phyloP scores from a whole-genome alignment of 2,888 invertebrate genomes.

The Meiosimyza platycephala region DNA sequence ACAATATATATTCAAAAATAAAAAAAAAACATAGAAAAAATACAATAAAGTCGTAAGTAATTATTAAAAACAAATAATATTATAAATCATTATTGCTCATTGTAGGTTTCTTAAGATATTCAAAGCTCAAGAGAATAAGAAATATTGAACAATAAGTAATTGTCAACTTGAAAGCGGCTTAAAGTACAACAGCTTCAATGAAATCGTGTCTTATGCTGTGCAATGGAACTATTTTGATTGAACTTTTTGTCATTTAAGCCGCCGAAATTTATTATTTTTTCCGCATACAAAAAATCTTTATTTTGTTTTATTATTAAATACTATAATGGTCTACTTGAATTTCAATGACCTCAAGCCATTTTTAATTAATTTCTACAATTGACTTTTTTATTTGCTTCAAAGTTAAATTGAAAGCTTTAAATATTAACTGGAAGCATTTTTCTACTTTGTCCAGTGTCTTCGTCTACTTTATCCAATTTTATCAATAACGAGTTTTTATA shows the following conservation, averaged over 20 bases:
- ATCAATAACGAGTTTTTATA: neutral
- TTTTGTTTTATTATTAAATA: slow-evolving; percentile 15
- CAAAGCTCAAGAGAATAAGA: neutral
- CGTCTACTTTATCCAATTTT: slow-evolving; percentile 1
- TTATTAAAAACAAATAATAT: slow-evolving; percentile 26
- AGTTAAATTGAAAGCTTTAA: neutral
- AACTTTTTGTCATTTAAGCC: slow-evolving; percentile 17
- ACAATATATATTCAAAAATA: neutral
- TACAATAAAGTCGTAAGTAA: slow-evolving; percentile 22
- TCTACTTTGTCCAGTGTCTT: neutral
- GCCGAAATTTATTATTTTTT: slow-evolving; percentile 15
- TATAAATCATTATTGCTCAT: slow-evolving; percentile 5
- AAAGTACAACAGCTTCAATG: neutral
- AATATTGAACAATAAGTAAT: neutral
- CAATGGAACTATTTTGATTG: neutral
- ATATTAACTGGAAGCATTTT: neutral
- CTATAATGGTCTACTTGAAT: neutral
- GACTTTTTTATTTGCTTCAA: neutral
- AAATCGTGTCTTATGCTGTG: neutral
- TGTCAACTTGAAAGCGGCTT: neutral
- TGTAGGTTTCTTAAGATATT: neutral
- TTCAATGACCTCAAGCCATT: slow-evolving; percentile 19
- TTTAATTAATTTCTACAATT: slow-evolving; percentile 1
- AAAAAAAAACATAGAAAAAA: neutral
- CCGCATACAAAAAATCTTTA: neutral